phyloP scores from a whole-genome alignment of 2,797 vertebrate species.

The Siniperca undulata region DNA sequence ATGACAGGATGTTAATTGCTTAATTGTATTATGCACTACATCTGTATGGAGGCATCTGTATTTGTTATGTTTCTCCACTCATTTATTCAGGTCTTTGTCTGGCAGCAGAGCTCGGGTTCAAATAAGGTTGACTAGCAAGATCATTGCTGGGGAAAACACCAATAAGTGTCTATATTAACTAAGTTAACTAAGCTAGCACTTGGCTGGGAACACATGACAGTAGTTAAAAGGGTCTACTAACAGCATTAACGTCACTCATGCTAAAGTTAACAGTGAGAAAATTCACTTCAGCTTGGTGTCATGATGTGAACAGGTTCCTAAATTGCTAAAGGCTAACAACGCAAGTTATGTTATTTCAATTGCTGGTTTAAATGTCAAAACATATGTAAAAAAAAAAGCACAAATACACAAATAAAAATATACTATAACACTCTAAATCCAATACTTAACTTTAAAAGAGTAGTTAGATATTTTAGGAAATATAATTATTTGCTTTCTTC shows the following conservation, averaged over 20 bases:
- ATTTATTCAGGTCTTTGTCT: not conserved
- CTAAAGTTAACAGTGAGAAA: not conserved
- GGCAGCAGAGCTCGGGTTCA: not conserved
- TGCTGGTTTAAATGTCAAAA: not conserved
- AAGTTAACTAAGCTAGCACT: no score
- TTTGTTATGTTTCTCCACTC: not conserved
- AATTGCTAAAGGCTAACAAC: not conserved
- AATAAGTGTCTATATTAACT: not conserved
- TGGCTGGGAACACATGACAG: not conserved
- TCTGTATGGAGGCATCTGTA: conserved; percentile 13
- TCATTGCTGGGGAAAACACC: not conserved
- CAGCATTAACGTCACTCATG: not conserved
- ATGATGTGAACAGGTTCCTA: not conserved
- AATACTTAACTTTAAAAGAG: not conserved
- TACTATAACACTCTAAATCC: not conserved
- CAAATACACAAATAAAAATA: not conserved
- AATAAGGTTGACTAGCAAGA: conserved; percentile 1
- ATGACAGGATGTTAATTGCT: conserved; percentile 24
- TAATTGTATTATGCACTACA: conserved; percentile 28
- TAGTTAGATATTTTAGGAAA: not conserved
- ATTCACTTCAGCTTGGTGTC: not conserved
- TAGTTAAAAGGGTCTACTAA: not conserved
- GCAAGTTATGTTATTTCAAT: not conserved
- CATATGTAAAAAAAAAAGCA: not conserved
- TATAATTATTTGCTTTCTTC: not conserved